These are phyloP conservation scores for Azorinus chamasolen DNA, from an alignment of 2,888 invertebrate species.

Conservation along the genomic window DNA sequence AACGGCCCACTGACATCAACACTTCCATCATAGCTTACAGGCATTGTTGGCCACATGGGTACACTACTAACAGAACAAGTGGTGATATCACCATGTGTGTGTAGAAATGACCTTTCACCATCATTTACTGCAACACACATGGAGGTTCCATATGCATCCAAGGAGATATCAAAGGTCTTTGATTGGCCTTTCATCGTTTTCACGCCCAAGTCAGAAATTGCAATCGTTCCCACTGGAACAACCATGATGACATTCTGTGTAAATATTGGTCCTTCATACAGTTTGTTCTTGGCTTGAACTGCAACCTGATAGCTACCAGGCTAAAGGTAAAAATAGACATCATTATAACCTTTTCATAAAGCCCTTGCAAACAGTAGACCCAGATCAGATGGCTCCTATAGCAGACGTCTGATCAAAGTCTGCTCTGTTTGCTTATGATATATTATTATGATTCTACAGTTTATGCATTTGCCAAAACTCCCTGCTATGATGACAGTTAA, in stretches of 20 bases:
- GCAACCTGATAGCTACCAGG: slow-evolving; percentile 42
- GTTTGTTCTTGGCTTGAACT: slow-evolving; percentile 55
- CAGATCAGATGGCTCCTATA: too few species aligned
- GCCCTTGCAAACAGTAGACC: too few species aligned
- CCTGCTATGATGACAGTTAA: too few species aligned
- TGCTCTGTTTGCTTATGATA: too few species aligned
- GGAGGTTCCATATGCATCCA: slow-evolving; percentile 66
- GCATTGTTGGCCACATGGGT: too few species aligned
- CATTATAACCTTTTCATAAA: too few species aligned
- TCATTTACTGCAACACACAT: slow-evolving; percentile 77
- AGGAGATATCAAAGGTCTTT: slow-evolving; percentile 68
- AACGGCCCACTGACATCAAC: slow-evolving; percentile 19
- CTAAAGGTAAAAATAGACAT: slow-evolving; percentile 38
- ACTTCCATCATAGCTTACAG: not conserved
- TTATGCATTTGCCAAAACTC: too few species aligned
- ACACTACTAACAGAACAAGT: slow-evolving; percentile 36
- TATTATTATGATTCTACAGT: too few species aligned
- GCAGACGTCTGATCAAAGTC: too few species aligned
- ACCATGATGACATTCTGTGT: slow-evolving; percentile 45
- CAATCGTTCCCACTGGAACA: slow-evolving; percentile 54
- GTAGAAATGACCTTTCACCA: slow-evolving; percentile 61
- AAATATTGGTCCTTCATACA: slow-evolving; percentile 20
- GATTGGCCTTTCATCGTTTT: slow-evolving; percentile 47
- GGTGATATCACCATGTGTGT: slow-evolving; percentile 55
- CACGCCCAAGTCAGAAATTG: slow-evolving; percentile 49